Evolutionary conservation across 1,140 invertebrate genomes (phyloP), one percentile per base, ranked within the genome.

Genomic region (Drosophila insularis): DNA sequence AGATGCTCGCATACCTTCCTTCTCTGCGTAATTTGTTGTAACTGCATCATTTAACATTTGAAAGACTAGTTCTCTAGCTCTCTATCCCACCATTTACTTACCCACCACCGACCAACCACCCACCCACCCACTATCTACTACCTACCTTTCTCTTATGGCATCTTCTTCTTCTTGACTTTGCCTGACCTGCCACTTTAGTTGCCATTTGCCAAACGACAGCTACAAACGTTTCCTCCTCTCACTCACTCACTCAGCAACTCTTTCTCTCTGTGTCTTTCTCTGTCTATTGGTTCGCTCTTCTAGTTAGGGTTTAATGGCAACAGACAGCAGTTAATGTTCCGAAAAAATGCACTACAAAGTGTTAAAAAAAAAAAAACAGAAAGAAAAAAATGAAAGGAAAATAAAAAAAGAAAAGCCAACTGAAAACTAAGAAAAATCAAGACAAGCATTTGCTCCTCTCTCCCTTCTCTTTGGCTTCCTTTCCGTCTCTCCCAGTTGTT

Each of bases 11-110:
- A 50, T 50, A 50, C 67, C 70, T 77, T 64, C 72, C 72, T 67
- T 35, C 50, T 79, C 71, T 73, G 63, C 79, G 79, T 81, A 81
- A 81, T 81, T 81, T 81, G 79, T 81, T 81, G 79, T 81, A 81
- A 82, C 80, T 82, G 80, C 80, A 82, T 82, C 80, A 82, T 82
- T 82, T 82, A 82, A 82, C 80, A 82, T 82, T 82, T 82, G 80
- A 82, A 82, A 82, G 74, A 82, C 80, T 81, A 81, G 43, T 50
- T 21, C 10, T 10, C 43, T 21, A 21, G 17, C 17, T 14, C n/a
- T 19, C 17, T 21, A 21, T 8, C 43, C 2, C 2, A 7, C 14
- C 3, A 43, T 14, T 7, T 43, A 17, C 4, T 14, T 17, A 17
- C 14, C 40, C 14, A 2, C 10, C 8, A 43, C n/a, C 17, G n/a